A percentile compares a stretch with the other conserved stretches of the same genome.
Conservation (phyloP, 2,113 vertebrate genomes). For the Plecotus auritus region DNA sequence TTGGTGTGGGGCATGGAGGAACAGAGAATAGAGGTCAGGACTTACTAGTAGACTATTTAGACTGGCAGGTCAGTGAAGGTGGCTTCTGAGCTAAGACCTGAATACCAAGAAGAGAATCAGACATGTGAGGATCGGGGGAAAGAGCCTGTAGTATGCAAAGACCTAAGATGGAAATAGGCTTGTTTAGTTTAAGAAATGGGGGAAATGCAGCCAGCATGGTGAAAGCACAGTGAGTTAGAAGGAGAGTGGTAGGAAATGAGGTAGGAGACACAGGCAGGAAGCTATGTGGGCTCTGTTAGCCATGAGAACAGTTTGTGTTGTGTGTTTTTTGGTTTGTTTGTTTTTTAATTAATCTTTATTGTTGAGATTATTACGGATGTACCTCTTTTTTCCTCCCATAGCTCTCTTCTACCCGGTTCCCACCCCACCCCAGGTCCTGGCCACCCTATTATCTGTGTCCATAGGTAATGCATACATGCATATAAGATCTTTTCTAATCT, state of each 20-base stretch:
- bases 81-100: neutral
- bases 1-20: neutral
- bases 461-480: no score
- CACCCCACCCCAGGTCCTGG: no score
- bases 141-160: neutral
- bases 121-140: neutral
- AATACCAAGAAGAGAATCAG: neutral
- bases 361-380: no score
- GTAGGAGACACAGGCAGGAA: neutral
- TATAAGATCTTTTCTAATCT: no score
- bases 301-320: neutral
- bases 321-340: neutral
- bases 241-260: neutral
- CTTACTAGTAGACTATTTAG: neutral
- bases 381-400: no score
- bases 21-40: neutral
- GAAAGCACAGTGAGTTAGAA: neutral
- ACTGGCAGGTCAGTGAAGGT: neutral
- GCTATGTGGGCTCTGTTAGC: accelerated
- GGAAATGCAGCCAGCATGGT: no score
- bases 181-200: neutral
- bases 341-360: no score
- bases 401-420: no score
- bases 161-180: neutral
- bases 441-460: no score